Conservation (phyloP, 2,113 vertebrate species). For the Amphiprion percula region DNA sequence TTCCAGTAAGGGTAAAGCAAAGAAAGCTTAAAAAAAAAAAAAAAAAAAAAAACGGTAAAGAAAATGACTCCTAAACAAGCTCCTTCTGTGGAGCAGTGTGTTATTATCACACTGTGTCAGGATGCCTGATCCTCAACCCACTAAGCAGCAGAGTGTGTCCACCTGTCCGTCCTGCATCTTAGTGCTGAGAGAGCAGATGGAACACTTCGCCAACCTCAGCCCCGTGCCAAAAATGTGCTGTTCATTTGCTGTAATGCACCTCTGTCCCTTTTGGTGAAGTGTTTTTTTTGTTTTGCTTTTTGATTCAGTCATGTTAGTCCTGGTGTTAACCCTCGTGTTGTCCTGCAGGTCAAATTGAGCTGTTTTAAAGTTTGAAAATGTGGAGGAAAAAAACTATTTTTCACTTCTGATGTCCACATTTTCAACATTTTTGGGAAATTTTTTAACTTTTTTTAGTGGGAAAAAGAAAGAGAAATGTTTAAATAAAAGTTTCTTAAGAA, state of each 20-base stretch:
- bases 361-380: no score
- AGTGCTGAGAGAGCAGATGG: conserved; percentile 49
- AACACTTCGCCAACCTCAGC: not conserved
- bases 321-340: not conserved
- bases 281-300: not conserved
- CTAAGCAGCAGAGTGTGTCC: conserved; percentile 18
- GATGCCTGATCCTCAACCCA: not conserved
- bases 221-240: conserved; percentile 37
- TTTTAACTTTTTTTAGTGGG: no score
- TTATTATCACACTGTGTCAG: conserved; percentile 21
- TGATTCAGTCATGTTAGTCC: conserved; percentile 30
- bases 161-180: conserved; percentile 26
- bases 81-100: not conserved
- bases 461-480: no score
- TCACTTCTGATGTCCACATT: no score
- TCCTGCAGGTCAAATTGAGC: no score
- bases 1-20: not conserved
- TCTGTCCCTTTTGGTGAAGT: not conserved
- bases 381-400: no score
- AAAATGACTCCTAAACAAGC: not conserved
- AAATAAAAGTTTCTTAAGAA: no score
- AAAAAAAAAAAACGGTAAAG: not conserved
- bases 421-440: no score
- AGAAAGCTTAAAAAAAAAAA: not conserved
- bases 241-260: conserved; percentile 8